Evolutionary conservation across 2,797 vertebrate species (phyloP).

Genomic region (Tapirus indicus): DNA sequence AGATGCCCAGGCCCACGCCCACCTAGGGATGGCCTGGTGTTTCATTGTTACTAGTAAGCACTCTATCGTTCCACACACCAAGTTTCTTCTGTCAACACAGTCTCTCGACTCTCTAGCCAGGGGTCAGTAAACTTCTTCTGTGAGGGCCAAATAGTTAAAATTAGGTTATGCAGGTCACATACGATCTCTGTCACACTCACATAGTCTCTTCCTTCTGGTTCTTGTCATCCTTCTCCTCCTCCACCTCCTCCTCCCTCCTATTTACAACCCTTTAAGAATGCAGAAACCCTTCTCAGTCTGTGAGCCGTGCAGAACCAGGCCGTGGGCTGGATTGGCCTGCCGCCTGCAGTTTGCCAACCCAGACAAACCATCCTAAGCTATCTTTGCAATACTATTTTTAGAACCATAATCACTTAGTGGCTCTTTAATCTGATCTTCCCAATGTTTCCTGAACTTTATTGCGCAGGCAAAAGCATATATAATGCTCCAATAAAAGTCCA

Average conservation of each 20-base stretch:
- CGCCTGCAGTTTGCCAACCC: background rate
- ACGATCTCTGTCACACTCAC: background rate
- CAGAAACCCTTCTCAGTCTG: background rate
- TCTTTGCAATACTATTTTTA: background rate
- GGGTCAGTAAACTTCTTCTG: background rate
- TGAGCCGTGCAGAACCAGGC: background rate
- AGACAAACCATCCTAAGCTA: background rate
- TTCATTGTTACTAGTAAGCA: accelerated
- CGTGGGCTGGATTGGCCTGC: accelerated
- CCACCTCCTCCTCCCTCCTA: accelerated
- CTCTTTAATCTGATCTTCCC: background rate
- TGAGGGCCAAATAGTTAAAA: background rate
- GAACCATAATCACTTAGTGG: background rate
- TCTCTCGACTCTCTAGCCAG: background rate
- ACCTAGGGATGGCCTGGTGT: background rate
- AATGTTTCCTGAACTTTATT: background rate
- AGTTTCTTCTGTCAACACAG: background rate
- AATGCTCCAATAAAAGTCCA: background rate
- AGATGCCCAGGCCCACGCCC: background rate
- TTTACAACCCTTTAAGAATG: background rate
- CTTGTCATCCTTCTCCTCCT: background rate
- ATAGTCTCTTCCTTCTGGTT: accelerated
- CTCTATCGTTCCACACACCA: background rate
- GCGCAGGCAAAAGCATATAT: background rate
- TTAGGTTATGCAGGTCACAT: background rate